Evolutionary conservation across 2,888 invertebrate species (phyloP).

Genomic region (Eumacrocentrus americanus): DNA sequence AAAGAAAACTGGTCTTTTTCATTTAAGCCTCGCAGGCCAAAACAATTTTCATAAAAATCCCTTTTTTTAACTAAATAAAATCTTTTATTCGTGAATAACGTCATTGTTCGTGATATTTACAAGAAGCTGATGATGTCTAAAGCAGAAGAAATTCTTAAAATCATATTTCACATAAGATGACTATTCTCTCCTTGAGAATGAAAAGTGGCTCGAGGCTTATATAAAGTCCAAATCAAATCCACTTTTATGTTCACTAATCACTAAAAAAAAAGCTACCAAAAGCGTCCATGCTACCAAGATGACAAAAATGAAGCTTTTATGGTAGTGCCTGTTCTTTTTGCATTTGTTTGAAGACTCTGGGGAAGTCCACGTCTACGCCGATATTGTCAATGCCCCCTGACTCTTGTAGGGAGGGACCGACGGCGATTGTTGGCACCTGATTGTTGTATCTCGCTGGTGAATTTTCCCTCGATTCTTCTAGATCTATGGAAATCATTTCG

Average conservation of each 20-base stretch:
- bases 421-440: slow-evolving; percentile 33
- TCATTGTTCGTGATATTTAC: background rate
- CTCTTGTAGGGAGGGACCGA: slow-evolving; percentile 33
- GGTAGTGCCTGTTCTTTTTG: slow-evolving; percentile 64
- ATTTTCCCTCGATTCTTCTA: slow-evolving; percentile 56
- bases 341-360: slow-evolving; percentile 69
- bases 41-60: too few relatives aligned
- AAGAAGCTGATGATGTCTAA: too few relatives aligned
- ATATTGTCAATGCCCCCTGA: slow-evolving; percentile 66
- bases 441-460: slow-evolving; percentile 52
- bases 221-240: background rate
- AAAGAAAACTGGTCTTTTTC: too few relatives aligned
- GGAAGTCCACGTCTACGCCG: slow-evolving; percentile 69
- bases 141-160: too few relatives aligned
- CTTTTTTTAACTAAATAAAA: background rate
- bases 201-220: background rate
- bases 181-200: too few relatives aligned
- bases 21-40: too few relatives aligned
- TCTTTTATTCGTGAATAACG: background rate
- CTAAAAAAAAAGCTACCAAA: background rate
- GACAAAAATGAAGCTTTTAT: slow-evolving; percentile 6
- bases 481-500: slow-evolving; percentile 35
- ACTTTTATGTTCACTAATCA: background rate
- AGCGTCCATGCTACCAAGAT: background rate
- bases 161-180: background rate